phyloP scores from a whole-genome alignment of 2,113 vertebrate genomes.

The Enhydra lutris region DNA sequence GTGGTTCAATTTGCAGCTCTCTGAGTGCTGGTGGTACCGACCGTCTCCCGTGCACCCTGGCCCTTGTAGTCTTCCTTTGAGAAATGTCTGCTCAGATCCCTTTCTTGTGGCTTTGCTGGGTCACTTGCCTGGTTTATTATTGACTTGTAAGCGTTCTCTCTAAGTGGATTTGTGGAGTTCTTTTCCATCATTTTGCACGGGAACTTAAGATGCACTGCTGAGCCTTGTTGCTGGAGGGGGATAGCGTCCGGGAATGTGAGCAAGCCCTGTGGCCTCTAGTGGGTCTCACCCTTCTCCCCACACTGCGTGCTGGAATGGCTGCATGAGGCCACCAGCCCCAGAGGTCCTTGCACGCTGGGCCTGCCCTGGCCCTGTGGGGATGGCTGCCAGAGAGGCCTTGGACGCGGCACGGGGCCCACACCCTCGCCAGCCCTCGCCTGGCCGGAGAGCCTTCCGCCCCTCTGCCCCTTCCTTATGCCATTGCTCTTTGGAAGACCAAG shows the following conservation, averaged over 20 bases:
- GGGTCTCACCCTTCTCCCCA: background rate
- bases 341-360: background rate
- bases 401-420: background rate
- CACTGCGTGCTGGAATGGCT: accelerated
- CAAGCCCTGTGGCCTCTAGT: accelerated
- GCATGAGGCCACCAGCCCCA: background rate
- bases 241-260: too few relatives aligned
- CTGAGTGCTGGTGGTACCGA: accelerated
- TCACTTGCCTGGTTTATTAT: background rate
- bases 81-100: too few relatives aligned
- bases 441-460: background rate
- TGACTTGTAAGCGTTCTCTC: background rate
- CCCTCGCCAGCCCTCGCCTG: background rate
- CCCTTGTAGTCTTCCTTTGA: background rate
- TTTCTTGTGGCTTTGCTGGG: background rate
- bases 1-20: accelerated
- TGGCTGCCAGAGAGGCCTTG: background rate
- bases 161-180: background rate
- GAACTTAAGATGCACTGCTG: background rate
- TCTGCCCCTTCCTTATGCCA: background rate
- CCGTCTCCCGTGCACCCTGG: accelerated
- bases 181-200: background rate
- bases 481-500: background rate
- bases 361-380: background rate
- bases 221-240: too few relatives aligned